Base-by-base conservation (phyloP, 2,113 vertebrate species). In the Harpagus bidentatus region DNA sequence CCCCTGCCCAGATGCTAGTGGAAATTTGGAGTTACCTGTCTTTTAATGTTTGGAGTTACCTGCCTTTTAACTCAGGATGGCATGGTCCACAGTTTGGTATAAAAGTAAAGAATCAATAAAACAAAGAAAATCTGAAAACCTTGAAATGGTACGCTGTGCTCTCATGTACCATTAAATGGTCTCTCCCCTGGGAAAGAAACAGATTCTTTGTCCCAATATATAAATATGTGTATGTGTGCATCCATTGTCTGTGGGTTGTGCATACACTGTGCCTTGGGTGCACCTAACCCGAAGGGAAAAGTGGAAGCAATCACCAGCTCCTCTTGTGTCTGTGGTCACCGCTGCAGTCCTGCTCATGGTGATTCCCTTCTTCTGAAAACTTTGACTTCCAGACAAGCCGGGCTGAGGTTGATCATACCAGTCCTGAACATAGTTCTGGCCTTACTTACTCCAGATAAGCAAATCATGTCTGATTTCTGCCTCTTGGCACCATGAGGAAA, bases 291-390 rank as follows among this genome's bases (percentile, higher is more conserved):
- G 0, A 23, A 28, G 32, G 56, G 43, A 59, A 34, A 53, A 45
- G 28, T 16, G 32, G 59, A 71, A 81, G 23, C 11, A 5, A 14
- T n/a, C 0, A 0, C 56, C 6, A 0, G 0, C 56, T 67, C 42
- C 50, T 62, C 61, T 13, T 3, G 31, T 4, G 13, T n/a, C 62
- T 53, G 36, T 5, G 2, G 16, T 56, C 78, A 55, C 70, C 34
- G 5, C 73, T 29, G 62, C 31, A 15, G 38, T 16, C 71, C 47
- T 9, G 11, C 17, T 71, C 31, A 3, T 6, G 10, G 34, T 7
- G 17, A 40, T 20, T n/a, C n/a, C 48, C 70, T 86, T 31, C 48
- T 82, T 48, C 55, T 59, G 56, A 72, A 92, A 43, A 36, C 38
- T 23, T 59, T 58, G 42, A 25, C 53, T 71, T 34, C 47, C 13